phyloP scores from a whole-genome alignment of 2,888 invertebrate species.

The Heteromurus nitidus region DNA sequence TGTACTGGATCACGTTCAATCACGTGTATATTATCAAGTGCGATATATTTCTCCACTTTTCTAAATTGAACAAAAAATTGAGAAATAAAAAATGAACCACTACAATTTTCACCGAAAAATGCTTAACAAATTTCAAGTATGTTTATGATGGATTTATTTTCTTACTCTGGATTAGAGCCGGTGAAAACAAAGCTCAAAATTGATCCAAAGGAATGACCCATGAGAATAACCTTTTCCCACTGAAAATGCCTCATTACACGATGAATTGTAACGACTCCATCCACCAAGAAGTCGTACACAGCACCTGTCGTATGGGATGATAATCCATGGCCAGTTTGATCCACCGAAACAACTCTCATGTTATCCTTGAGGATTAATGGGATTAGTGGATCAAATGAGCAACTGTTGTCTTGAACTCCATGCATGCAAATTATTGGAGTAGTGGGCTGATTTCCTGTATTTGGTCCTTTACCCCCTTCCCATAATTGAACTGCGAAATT shows the following conservation, averaged over 20 bases:
- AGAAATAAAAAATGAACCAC: background rate
- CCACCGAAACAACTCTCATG: conserved; percentile 64
- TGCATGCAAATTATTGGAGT: conserved; percentile 68
- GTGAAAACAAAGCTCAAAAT: conserved; percentile 66
- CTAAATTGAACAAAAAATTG: conserved; percentile 37
- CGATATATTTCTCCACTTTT: conserved; percentile 65
- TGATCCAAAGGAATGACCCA: conserved; percentile 71
- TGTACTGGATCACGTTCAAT: conserved; percentile 44
- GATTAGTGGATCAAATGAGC: conserved; percentile 69
- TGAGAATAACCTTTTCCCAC: conserved; percentile 67
- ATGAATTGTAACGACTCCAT: conserved; percentile 63
- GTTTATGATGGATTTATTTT: background rate
- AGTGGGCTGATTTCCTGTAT: background rate
- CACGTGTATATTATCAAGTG: conserved; percentile 67
- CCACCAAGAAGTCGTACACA: conserved; percentile 61
- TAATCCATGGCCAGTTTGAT: conserved; percentile 70
- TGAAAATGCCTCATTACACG: conserved; percentile 64
- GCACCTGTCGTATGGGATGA: conserved; percentile 59
- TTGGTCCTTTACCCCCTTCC: too few species aligned
- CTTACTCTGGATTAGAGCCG: conserved; percentile 68
- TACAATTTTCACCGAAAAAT: background rate
- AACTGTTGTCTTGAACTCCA: conserved; percentile 71
- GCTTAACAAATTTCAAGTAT: background rate
- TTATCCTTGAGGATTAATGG: conserved; percentile 65
- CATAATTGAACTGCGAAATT: conserved; percentile 63